phyloP scores from a whole-genome alignment of 2,888 invertebrate species.

The Eupithecia vulgata region DNA sequence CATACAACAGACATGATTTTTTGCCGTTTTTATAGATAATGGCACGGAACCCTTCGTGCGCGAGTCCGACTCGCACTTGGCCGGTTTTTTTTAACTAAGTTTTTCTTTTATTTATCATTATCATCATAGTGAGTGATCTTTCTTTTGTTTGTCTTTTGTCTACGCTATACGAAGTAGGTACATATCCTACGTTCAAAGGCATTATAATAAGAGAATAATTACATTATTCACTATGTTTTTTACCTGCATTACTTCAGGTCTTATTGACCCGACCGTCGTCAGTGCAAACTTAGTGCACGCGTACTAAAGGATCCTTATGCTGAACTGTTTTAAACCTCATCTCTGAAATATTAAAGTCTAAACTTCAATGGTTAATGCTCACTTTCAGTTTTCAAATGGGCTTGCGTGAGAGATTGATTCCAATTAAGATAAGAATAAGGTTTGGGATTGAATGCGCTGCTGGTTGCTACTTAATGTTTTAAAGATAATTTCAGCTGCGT shows the following conservation, averaged over 20 bases:
- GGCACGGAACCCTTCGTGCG: too few relatives aligned
- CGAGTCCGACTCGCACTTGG: too few relatives aligned
- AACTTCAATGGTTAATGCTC: constrained; percentile 16
- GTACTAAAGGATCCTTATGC: constrained; percentile 46
- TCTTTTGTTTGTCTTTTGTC: neutral
- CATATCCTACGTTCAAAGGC: neutral
- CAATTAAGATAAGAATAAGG: constrained; percentile 14
- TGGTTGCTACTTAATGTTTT: neutral
- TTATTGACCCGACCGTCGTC: constrained; percentile 40
- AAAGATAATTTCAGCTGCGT: neutral
- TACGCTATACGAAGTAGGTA: neutral
- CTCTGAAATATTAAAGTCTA: constrained; percentile 19
- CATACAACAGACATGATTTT: too few relatives aligned
- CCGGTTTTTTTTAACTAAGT: too few relatives aligned
- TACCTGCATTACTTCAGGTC: constrained; percentile 18
- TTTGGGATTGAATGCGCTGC: constrained; percentile 17
- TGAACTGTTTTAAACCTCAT: constrained; percentile 13
- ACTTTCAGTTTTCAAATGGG: constrained; percentile 30
- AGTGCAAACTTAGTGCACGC: constrained; percentile 66
- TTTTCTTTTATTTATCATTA: too few relatives aligned
- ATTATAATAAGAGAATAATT: neutral
- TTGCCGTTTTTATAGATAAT: too few relatives aligned
- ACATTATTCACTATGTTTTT: constrained; percentile 13
- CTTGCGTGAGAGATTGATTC: constrained; percentile 17
- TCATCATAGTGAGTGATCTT: too few relatives aligned